Evolutionary conservation across 2,888 invertebrate genomes (phyloP).

Genomic region (Pachycephus smyrnensis): DNA sequence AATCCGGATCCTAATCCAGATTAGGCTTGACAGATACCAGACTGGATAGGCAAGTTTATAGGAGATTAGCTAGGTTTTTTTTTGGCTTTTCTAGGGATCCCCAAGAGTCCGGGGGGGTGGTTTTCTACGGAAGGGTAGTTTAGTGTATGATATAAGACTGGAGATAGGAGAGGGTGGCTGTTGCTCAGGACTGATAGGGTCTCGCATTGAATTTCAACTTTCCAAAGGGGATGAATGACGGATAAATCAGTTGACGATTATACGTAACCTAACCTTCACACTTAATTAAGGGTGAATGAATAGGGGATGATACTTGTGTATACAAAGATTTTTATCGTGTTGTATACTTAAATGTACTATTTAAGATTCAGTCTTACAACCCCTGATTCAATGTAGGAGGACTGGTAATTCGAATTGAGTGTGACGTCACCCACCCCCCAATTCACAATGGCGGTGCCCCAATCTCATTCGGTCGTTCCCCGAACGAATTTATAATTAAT

Average conservation of each 20-base stretch:
- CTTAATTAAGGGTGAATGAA: not conserved
- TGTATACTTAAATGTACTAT: not conserved
- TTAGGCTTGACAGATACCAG: not conserved
- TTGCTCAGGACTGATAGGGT: not conserved
- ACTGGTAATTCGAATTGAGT: not conserved
- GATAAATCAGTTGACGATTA: not conserved
- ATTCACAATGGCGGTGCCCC: not conserved
- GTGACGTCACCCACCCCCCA: not conserved
- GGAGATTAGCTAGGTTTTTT: not conserved
- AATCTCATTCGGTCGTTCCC: not conserved
- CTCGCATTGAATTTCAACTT: not conserved
- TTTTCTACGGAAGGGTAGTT: not conserved
- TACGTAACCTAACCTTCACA: not conserved
- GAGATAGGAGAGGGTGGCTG: not conserved
- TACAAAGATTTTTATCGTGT: not conserved
- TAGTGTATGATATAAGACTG: not conserved
- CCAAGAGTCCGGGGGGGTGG: too few species aligned
- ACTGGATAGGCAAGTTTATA: not conserved
- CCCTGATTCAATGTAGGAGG: not conserved
- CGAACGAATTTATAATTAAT: conserved; percentile 33
- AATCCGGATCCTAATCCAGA: not conserved
- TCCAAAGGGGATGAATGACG: not conserved
- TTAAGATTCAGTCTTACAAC: not conserved
- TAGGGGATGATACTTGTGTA: not conserved
- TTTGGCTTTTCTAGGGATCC: not conserved